These are phyloP conservation scores for Amphiura filiformis DNA, from an alignment of 35 echinoderm and acorn worm genomes.

Conservation along the genomic window DNA sequence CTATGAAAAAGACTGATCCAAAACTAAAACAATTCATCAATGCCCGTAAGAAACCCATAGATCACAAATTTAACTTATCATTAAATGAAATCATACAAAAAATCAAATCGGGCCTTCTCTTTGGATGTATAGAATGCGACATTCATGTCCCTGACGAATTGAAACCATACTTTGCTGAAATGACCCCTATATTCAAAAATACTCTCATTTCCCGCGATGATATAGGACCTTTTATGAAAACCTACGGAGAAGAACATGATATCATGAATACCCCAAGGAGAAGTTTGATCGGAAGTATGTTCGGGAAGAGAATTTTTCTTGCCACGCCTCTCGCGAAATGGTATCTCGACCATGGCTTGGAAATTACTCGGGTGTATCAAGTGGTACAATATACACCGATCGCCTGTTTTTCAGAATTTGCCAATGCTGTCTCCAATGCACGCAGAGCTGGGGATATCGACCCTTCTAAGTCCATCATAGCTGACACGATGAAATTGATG, in stretches of 20 bases:
- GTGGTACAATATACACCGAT: constrained; percentile 34
- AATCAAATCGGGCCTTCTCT: constrained; percentile 16
- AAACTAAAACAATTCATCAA: background rate
- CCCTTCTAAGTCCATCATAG: constrained; percentile 35
- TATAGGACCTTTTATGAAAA: constrained; percentile 28
- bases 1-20: background rate
- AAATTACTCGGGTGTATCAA: constrained; percentile 33
- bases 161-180: constrained; percentile 29
- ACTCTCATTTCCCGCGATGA: constrained; percentile 26
- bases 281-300: constrained; percentile 45
- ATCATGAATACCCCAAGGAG: constrained; percentile 10
- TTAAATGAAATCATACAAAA: background rate
- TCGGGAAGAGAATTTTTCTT: constrained; percentile 21
- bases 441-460: constrained; percentile 26
- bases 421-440: constrained; percentile 36
- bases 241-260: constrained; percentile 12
- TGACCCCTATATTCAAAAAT: constrained; percentile 54
- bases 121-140: constrained; percentile 39
- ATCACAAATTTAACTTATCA: constrained; percentile 8
- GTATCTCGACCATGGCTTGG: constrained; percentile 20
- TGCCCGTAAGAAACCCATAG: background rate
- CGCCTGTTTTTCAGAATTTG: constrained; percentile 21
- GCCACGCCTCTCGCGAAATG: constrained; percentile 37
- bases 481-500: constrained; percentile 42
- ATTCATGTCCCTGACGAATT: constrained; percentile 26